These are phyloP conservation scores for Hydroisotoma schaefferi DNA, from an alignment of 2,888 invertebrate species.

Conservation along the genomic window DNA sequence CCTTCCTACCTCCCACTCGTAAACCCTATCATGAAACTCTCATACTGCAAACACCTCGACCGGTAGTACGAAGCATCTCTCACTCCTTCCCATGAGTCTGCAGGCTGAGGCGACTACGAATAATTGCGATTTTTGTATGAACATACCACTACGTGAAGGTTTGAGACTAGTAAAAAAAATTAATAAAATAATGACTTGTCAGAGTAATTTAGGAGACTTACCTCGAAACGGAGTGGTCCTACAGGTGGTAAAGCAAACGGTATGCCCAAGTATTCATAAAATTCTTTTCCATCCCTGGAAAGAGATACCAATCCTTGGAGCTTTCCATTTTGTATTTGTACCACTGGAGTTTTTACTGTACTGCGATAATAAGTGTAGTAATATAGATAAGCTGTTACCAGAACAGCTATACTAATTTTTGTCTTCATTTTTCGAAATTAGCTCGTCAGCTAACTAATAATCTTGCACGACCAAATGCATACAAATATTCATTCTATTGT, in stretches of 20 bases:
- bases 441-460: not conserved
- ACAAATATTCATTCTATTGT: too few species aligned
- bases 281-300: slow-evolving; percentile 29
- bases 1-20: slow-evolving; percentile 8
- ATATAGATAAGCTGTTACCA: slow-evolving; percentile 9
- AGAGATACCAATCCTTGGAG: slow-evolving; percentile 29
- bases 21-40: slow-evolving; percentile 20
- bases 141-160: not conserved
- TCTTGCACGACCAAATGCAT: not conserved
- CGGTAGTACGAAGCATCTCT: slow-evolving; percentile 14
- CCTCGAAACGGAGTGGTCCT: slow-evolving; percentile 21
- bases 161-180: not conserved
- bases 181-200: not conserved
- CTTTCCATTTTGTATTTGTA: slow-evolving; percentile 23
- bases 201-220: not conserved
- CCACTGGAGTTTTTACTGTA: slow-evolving; percentile 21
- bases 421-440: not conserved
- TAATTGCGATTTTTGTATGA: too few species aligned
- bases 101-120: slow-evolving; percentile 17
- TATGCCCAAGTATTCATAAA: slow-evolving; percentile 22
- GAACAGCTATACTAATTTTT: slow-evolving; percentile 16
- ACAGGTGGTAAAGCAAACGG: slow-evolving; percentile 29
- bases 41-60: slow-evolving; percentile 23
- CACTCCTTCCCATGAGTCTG: slow-evolving; percentile 21
- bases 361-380: slow-evolving; percentile 18